Percentiles rank a stretch among this genome's conserved stretches.
Evolutionary conservation across 2,113 vertebrate species (phyloP).

Genomic region (Neolamprologus falcicula): DNA sequence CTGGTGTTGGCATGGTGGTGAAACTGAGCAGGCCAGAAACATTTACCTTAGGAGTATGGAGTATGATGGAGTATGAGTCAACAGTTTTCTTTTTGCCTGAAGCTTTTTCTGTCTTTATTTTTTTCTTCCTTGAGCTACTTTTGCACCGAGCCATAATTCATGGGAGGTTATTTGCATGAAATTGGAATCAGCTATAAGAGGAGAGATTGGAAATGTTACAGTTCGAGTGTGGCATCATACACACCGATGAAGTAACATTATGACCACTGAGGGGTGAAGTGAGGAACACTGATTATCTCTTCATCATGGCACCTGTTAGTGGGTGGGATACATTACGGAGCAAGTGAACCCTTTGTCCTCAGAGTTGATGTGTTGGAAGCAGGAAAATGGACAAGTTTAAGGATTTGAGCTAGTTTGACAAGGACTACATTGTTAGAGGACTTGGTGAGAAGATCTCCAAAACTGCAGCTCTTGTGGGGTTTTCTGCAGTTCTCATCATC

Average conservation of each 20-base stretch:
- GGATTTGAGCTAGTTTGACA: neutral
- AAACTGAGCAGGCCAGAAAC: neutral
- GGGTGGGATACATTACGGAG: neutral
- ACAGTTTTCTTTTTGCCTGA: neutral
- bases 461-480: neutral
- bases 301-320: neutral
- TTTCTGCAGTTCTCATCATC: neutral
- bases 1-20: constrained; percentile 31
- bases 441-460: neutral
- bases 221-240: neutral
- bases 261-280: neutral
- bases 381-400: neutral
- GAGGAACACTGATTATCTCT: neutral
- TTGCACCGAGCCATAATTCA: neutral
- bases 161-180: neutral
- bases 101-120: neutral
- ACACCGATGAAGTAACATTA: neutral
- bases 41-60: neutral
- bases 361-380: neutral
- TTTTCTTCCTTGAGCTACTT: neutral
- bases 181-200: neutral
- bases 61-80: neutral
- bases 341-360: neutral
- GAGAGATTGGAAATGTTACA: neutral
- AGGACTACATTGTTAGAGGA: neutral